Percentiles rank a stretch among this genome's conserved stretches.
Conservation (phyloP, 1,140 invertebrate genomes). For the Adelges cooleyi region DNA sequence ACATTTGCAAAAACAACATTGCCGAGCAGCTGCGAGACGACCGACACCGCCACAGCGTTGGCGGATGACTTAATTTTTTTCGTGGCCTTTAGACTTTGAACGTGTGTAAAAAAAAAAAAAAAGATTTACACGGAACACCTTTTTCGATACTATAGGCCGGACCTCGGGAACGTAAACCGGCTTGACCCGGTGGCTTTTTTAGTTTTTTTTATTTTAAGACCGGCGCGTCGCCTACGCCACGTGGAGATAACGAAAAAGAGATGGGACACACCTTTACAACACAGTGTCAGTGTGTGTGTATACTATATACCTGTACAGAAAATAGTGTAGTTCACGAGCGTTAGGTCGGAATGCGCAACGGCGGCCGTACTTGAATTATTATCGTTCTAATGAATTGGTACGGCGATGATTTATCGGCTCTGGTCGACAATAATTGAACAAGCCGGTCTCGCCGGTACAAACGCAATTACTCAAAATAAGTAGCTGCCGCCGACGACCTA, state of each 20-base stretch:
- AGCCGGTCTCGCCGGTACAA: background rate
- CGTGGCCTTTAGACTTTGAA: too few species aligned
- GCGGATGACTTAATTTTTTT: too few species aligned
- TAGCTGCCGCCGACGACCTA: background rate
- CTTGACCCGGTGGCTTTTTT: too few species aligned
- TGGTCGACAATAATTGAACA: slow-evolving; percentile 25
- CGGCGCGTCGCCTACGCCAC: background rate
- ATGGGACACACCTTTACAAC: slow-evolving; percentile 12
- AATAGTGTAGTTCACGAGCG: background rate
- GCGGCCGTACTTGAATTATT: slow-evolving; percentile 14
- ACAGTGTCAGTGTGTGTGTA: background rate
- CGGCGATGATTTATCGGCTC: slow-evolving; percentile 21
- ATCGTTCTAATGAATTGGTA: slow-evolving; percentile 23
- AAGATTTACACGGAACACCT: too few species aligned
- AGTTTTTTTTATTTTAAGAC: too few species aligned
- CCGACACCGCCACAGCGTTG: too few species aligned
- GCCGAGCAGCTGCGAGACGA: too few species aligned
- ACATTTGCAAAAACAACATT: too few species aligned
- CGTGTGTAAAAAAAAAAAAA: too few species aligned
- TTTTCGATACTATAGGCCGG: too few species aligned
- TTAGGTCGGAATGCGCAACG: background rate
- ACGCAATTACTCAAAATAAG: slow-evolving; percentile 27
- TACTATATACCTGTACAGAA: too few species aligned
- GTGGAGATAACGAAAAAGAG: background rate
- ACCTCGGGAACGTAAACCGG: too few species aligned